Evolutionary conservation across 2,888 invertebrate genomes (phyloP).

Genomic region (Allolobophora icterica): DNA sequence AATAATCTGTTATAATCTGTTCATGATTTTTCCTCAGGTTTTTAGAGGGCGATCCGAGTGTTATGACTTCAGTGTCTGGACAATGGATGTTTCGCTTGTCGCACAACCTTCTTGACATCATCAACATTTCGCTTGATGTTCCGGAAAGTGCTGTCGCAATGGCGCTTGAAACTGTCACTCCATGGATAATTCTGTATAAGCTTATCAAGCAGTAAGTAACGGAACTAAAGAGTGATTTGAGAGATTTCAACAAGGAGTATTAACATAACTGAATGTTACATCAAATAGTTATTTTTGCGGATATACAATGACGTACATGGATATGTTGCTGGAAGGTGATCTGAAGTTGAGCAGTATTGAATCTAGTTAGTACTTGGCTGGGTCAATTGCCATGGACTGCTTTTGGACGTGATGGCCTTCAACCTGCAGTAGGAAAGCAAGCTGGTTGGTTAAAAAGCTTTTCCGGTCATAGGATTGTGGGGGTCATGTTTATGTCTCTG

Average conservation of each 20-base stretch:
- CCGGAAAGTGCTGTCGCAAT: slow-evolving; percentile 73
- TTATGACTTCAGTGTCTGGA: slow-evolving; percentile 65
- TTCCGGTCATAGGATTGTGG: neutral
- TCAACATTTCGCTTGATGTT: slow-evolving; percentile 79
- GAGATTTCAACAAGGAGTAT: neutral
- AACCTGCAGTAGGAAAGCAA: neutral
- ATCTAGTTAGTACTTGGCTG: neutral
- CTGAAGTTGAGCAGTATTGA: neutral
- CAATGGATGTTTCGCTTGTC: slow-evolving; percentile 74
- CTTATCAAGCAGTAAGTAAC: slow-evolving; percentile 64
- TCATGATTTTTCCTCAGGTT: slow-evolving; percentile 20
- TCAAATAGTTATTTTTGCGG: neutral
- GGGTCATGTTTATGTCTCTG: neutral
- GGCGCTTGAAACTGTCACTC: slow-evolving; percentile 76
- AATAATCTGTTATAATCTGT: neutral
- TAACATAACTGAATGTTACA: neutral
- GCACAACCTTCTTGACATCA: slow-evolving; percentile 77
- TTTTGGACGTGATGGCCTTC: neutral
- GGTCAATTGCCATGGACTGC: neutral
- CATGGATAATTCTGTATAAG: slow-evolving; percentile 85
- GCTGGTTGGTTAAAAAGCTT: neutral
- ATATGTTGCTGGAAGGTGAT: neutral
- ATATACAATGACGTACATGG: neutral
- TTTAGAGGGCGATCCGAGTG: slow-evolving; percentile 21
- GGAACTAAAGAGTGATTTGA: neutral